A percentile compares a stretch with the other conserved stretches of the same genome.
phyloP scores from a whole-genome alignment of 2,797 vertebrate genomes.

The Sternotherus odoratus region DNA sequence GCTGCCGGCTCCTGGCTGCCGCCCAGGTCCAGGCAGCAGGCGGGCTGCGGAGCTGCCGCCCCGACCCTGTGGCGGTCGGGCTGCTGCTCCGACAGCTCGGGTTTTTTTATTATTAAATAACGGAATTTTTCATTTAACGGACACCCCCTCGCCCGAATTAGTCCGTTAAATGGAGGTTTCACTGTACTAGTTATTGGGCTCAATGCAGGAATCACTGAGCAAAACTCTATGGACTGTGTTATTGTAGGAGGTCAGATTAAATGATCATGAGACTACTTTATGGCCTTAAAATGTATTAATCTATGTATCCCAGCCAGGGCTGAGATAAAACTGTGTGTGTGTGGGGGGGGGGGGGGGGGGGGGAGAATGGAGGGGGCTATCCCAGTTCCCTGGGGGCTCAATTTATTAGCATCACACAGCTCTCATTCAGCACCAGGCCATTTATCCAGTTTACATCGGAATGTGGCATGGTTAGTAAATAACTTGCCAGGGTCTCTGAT shows the following conservation, averaged over 20 bases:
- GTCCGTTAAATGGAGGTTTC: too few relatives aligned
- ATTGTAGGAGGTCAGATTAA: slow-evolving; percentile 13
- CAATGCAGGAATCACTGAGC: slow-evolving; percentile 61
- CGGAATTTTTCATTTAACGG: too few relatives aligned
- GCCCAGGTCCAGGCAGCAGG: too few relatives aligned
- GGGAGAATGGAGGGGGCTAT: neutral
- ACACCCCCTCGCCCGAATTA: too few relatives aligned
- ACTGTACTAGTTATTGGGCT: slow-evolving; percentile 35
- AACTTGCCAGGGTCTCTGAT: neutral
- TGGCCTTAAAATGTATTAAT: neutral
- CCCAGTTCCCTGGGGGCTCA: neutral
- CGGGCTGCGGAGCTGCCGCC: too few relatives aligned
- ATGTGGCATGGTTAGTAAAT: neutral
- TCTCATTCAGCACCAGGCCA: neutral
- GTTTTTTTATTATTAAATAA: too few relatives aligned
- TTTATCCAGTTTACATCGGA: fast-evolving
- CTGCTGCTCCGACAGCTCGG: too few relatives aligned
- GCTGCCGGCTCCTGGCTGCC: too few relatives aligned
- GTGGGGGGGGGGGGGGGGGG: neutral
- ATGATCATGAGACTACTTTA: neutral
- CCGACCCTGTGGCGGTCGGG: too few relatives aligned
- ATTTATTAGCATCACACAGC: neutral
- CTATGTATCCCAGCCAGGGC: neutral
- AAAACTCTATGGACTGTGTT: slow-evolving; percentile 7
- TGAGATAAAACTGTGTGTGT: fast-evolving